Conservation (phyloP, 2,113 vertebrate genomes). For the Hippopotamus amphibius region DNA sequence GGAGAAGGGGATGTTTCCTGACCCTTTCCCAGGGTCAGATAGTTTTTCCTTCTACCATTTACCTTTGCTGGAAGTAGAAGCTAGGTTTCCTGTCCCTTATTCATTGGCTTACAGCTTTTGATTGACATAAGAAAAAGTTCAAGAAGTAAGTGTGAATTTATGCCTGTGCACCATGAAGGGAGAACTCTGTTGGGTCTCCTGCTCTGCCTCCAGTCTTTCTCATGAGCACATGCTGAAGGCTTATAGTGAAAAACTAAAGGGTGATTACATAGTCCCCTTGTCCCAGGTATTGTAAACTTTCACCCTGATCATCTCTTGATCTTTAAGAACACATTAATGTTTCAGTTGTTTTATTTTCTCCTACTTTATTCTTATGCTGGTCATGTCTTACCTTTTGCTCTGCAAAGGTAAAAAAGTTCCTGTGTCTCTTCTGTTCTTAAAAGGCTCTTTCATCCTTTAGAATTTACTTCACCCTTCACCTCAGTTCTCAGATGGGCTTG, state of each 20-base stretch:
- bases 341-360: constrained; percentile 1
- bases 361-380: background rate
- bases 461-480: background rate
- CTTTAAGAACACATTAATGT: background rate
- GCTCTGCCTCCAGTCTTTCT: accelerated
- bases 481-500: background rate
- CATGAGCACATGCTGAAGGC: background rate
- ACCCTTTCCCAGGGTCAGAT: background rate
- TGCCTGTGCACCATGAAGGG: background rate
- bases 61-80: background rate
- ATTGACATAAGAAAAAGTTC: background rate
- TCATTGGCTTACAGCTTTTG: background rate
- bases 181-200: background rate
- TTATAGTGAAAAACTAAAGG: background rate
- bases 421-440: background rate
- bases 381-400: background rate
- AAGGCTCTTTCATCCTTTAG: background rate
- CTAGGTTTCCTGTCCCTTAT: background rate
- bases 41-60: background rate
- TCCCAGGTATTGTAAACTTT: background rate
- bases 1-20: background rate
- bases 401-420: background rate
- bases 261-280: background rate
- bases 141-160: background rate
- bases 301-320: background rate